Evolutionary conservation across 1,140 invertebrate species (phyloP), one percentile per base, ranked within the genome.

Genomic region (Hylaeus volcanicus): DNA sequence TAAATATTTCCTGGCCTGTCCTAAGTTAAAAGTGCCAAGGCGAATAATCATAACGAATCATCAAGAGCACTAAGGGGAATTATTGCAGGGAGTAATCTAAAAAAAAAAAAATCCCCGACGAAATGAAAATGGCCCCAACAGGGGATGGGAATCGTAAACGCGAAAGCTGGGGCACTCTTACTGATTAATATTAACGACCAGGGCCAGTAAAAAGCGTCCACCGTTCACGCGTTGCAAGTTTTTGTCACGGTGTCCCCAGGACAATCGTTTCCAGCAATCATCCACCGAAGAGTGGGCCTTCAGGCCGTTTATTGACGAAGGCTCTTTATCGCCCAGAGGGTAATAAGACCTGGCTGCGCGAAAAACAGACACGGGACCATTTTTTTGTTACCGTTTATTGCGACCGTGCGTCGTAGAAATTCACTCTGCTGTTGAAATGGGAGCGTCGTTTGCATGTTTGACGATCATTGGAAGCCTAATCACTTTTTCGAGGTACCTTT

Each of bases 121-220:
- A 26, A 26, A 26, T 26, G 26, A 26, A 26, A 26, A 26, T 26
- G 26, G 26, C 26, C 26, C 26, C 26, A 58, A 58, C n/a, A n/a
- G 14, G 64, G 43, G 43, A 26, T 39, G 37, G 43, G 39, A 70
- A 9, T 41, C 14, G 3, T 45, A 26, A 53, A 41, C 8, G n/a
- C 6, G 3, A 51, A 48, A 45, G 45, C 11, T 2, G 48, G 41
- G 2, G 39, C 0, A 11, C n/a, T 1, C 3, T 12, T 9, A 6
- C 12, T 11, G 61, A 66, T 65, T 66, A 74, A 66, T 74, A 51
- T 73, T 79, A 79, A 66, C n/a, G 12, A 53, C 63, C 0, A 0
- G 2, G 53, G 26, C 26, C 15, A 43, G 55, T 80, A 79, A 79
- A 79, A 45, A 5, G 3, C 2, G 26, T 1, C 1, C 1, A 37